Evolutionary conservation across 1,140 invertebrate species (phyloP).

Genomic region (Papilio polytes): DNA sequence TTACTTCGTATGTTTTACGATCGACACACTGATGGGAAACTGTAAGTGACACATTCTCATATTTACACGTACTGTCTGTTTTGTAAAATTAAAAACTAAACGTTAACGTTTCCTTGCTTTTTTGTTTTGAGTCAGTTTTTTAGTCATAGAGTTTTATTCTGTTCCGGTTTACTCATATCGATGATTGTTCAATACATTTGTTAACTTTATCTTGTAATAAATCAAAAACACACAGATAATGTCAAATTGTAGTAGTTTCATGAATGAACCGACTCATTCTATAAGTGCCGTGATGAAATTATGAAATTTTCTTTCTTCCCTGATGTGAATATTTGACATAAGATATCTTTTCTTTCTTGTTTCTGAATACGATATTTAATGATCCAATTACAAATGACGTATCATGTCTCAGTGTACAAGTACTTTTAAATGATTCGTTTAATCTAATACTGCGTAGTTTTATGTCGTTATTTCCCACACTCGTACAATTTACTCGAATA

Average conservation of each 20-base stretch:
- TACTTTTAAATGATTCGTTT: neutral
- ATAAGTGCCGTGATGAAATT: neutral
- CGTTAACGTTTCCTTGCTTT: neutral
- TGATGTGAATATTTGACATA: neutral
- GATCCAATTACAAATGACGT: neutral
- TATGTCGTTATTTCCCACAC: neutral
- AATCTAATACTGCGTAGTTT: neutral
- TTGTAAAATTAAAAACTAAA: neutral
- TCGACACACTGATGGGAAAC: conserved; percentile 71
- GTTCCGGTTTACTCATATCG: conserved; percentile 19
- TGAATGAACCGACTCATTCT: neutral
- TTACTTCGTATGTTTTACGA: conserved; percentile 61
- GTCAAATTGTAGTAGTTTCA: neutral
- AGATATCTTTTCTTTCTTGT: neutral
- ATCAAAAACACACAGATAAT: neutral
- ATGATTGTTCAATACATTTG: neutral
- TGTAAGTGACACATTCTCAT: conserved; percentile 60
- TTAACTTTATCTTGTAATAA: neutral
- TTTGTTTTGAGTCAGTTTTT: neutral
- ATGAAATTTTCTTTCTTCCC: neutral
- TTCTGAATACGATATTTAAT: neutral
- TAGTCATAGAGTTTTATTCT: neutral
- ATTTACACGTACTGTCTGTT: neutral
- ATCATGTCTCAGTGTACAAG: neutral
- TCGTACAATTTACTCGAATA: neutral